Conservation (phyloP, 2,888 invertebrate species). For the Harpalus rufipes region DNA sequence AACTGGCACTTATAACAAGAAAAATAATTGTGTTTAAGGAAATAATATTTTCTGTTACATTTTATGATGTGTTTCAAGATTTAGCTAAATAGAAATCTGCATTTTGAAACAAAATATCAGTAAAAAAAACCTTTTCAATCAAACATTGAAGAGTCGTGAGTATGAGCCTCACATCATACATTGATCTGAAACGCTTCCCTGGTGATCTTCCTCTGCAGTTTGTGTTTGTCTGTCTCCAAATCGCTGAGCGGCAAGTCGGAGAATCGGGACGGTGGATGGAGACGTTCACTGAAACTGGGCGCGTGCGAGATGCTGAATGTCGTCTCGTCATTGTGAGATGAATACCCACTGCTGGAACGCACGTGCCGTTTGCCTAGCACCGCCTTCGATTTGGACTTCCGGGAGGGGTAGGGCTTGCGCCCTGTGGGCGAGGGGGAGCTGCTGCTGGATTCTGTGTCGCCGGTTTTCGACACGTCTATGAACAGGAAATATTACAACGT, state of each 20-base stretch:
- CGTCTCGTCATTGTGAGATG: conserved; percentile 91
- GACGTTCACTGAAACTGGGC: conserved; percentile 89
- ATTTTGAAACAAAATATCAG: no score
- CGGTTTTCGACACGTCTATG: conserved; percentile 73
- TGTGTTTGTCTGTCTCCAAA: conserved; percentile 77
- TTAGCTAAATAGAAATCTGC: no score
- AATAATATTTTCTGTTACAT: no score
- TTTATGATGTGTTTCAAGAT: no score
- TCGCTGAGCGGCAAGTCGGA: conserved; percentile 82
- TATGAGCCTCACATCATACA: conserved; percentile 77
- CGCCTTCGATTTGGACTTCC: conserved; percentile 80
- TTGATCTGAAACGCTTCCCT: conserved; percentile 90
- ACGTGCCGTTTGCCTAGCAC: conserved; percentile 85
- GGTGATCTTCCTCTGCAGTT: conserved; percentile 74
- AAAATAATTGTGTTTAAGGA: no score
- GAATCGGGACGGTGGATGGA: conserved; percentile 93
- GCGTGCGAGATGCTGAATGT: conserved; percentile 91
- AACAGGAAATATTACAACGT: neutral
- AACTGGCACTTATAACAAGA: no score
- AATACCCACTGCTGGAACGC: conserved; percentile 89
- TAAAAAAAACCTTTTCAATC: neutral
- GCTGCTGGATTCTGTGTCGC: conserved; percentile 88
- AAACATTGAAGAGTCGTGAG: neutral
- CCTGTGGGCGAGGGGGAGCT: conserved; percentile 83
- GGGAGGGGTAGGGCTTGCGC: conserved; percentile 82